phyloP scores from a whole-genome alignment of 2,797 vertebrate species.

The Pelodytes ibericus region DNA sequence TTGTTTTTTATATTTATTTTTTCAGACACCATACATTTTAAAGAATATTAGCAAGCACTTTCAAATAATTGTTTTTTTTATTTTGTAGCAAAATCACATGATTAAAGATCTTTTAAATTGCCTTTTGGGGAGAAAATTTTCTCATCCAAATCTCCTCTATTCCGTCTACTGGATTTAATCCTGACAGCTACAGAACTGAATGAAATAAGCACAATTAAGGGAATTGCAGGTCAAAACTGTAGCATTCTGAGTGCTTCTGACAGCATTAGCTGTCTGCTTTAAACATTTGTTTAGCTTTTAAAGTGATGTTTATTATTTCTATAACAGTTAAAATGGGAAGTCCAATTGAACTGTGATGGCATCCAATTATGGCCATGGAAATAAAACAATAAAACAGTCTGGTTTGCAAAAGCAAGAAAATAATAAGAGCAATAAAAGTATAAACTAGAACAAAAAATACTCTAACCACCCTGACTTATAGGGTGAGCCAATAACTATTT shows the following conservation, averaged over 20 bases:
- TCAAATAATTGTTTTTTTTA: slow-evolving; percentile 29
- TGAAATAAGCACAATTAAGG: slow-evolving; percentile 34
- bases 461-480: not conserved
- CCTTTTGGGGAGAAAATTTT: slow-evolving; percentile 30
- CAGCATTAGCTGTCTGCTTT: slow-evolving; percentile 44
- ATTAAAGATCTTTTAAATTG: slow-evolving; percentile 60
- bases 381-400: slow-evolving; percentile 49
- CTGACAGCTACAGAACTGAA: slow-evolving; percentile 38
- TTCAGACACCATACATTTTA: slow-evolving; percentile 20
- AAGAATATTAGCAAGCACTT: slow-evolving; percentile 23
- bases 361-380: slow-evolving; percentile 60
- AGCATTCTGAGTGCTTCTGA: slow-evolving; percentile 4
- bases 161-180: slow-evolving; percentile 35
- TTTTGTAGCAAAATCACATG: slow-evolving; percentile 46
- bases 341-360: slow-evolving; percentile 51
- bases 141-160: slow-evolving; percentile 23
- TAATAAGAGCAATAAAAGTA: slow-evolving; percentile 45
- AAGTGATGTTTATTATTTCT: slow-evolving; percentile 57
- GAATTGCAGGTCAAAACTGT: slow-evolving; percentile 30
- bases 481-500: slow-evolving; percentile 16
- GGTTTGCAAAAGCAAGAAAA: slow-evolving; percentile 49
- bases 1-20: slow-evolving; percentile 4
- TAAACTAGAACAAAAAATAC: slow-evolving; percentile 1
- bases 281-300: slow-evolving; percentile 60
- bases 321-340: slow-evolving; percentile 57